A percentile compares a stretch with the other conserved stretches of the same genome.
Evolutionary conservation across 1,140 invertebrate species (phyloP).

Genomic region (Zaprionus ghesquierei): DNA sequence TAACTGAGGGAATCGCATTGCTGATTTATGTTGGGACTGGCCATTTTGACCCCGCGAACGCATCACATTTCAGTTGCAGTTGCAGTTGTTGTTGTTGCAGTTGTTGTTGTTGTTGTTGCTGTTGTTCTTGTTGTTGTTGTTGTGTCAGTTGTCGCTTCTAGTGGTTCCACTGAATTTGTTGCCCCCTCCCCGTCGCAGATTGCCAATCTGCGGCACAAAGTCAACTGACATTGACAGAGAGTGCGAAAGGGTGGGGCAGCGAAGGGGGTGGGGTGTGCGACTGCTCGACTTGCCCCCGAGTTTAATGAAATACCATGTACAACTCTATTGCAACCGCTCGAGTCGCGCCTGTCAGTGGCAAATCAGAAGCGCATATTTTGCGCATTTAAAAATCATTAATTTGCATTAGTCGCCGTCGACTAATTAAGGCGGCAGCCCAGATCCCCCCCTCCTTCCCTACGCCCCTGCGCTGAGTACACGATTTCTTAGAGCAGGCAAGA

Average conservation of each 20-base stretch:
- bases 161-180: conserved; percentile 43
- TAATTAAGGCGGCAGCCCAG: conserved; percentile 55
- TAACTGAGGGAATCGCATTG: conserved; percentile 6
- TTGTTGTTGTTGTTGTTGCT: neutral
- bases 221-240: conserved; percentile 46
- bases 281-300: conserved; percentile 13
- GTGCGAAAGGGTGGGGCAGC: neutral
- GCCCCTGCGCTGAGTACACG: conserved; percentile 32
- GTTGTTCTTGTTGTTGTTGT: neutral
- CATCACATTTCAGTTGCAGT: conserved; percentile 46
- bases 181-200: conserved; percentile 32
- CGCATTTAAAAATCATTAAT: conserved; percentile 77
- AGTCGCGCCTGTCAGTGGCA: conserved; percentile 27
- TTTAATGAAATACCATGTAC: conserved; percentile 69
- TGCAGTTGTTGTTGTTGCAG: neutral
- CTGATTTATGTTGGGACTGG: conserved; percentile 57
- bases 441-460: neutral
- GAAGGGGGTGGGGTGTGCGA: neutral
- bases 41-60: conserved; percentile 45
- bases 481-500: conserved; percentile 41
- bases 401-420: conserved; percentile 51
- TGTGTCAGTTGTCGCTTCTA: conserved; percentile 14
- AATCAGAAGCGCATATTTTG: conserved; percentile 69
- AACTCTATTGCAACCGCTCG: conserved; percentile 56
- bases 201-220: conserved; percentile 42